These are phyloP conservation scores for Tamandua tetradactyla DNA, from an alignment of 2,797 vertebrate genomes.

Conservation along the genomic window DNA sequence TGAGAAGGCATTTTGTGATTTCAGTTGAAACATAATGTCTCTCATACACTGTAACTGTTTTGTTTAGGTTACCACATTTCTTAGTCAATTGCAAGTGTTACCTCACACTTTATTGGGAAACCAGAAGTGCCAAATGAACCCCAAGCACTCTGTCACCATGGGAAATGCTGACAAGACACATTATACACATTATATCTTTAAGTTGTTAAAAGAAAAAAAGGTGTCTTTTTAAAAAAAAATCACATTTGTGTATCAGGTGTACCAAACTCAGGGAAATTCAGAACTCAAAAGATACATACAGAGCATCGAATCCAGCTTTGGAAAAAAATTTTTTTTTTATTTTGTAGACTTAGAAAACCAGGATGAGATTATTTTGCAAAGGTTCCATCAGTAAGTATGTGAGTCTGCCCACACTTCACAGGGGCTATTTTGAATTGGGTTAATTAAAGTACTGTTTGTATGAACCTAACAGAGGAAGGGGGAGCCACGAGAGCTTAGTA, in stretches of 20 bases:
- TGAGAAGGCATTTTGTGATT: background rate
- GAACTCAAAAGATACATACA: conserved; percentile 41
- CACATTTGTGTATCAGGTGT: conserved; percentile 69
- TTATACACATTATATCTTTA: conserved; percentile 53
- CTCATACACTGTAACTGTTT: background rate
- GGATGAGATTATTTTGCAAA: background rate
- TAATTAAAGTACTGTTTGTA: background rate
- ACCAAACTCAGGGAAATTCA: conserved; percentile 44
- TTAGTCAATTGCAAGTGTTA: conserved; percentile 75
- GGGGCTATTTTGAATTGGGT: background rate
- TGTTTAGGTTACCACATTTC: conserved; percentile 75
- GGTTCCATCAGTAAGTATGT: background rate
- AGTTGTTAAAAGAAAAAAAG: conserved; percentile 73
- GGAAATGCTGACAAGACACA: conserved; percentile 77
- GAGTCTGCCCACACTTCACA: too few species aligned
- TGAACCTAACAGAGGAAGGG: background rate
- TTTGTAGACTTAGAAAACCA: conserved; percentile 17
- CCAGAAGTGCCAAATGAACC: conserved; percentile 79
- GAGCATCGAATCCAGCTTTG: background rate
- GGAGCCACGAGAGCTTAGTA: background rate
- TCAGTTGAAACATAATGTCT: background rate
- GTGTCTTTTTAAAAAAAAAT: conserved; percentile 59
- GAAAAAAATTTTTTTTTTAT: too few species aligned
- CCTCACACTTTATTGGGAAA: conserved; percentile 69
- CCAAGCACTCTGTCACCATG: conserved; percentile 46